Base-by-base conservation (phyloP, 2,888 invertebrate genomes). In the Acanthoscelides obtectus region DNA sequence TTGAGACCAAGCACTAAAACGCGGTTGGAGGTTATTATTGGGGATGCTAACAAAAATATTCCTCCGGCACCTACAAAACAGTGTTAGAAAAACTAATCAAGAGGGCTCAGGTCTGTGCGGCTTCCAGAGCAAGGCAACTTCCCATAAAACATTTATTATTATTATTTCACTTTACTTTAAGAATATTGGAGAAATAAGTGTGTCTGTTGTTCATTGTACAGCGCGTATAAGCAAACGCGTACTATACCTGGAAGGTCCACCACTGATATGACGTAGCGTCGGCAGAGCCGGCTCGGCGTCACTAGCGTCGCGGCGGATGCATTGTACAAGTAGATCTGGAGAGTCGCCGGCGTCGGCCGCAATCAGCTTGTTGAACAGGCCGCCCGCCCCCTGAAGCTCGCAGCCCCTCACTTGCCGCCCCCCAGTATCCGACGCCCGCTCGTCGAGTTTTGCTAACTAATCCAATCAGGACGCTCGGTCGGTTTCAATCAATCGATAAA, bases 381-480 rank as follows among this genome's bases (percentile, higher is more conserved):
- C 45, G 45, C 45, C 45, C 45, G 45, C 45, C 45, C 45, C 45
- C 45, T 45, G 12, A 45, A 45, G 45, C 45, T 1, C 45, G 45
- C 45, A 6, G 45, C 45, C 6, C 45, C 45, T 6, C 45, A 12
- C 45, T 45, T 45, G 45, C 45, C 45, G 45, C 45, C 45, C 45
- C 45, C 45, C 45, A 45, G 12, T 12, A 45, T 45, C 45, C 45
- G 76, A 78, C 20, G 20, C 66, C 77, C 75, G 77, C 76, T 77
- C 73, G 78, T 78, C 77, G 78, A 81, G 80, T 82, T 82, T 82
- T 80, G 77, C 79, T 82, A 83, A 82, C 82, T 81, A 83, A 83
- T 82, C 82, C 79, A 83, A 83, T 83, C 81, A 83, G 72, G 77
- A 75, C 73, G 77, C 75, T 76, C 72, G 75, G 77, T 72, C 74